Base-by-base conservation (phyloP, 1,140 invertebrate genomes). In the Neelides sp. region DNA sequence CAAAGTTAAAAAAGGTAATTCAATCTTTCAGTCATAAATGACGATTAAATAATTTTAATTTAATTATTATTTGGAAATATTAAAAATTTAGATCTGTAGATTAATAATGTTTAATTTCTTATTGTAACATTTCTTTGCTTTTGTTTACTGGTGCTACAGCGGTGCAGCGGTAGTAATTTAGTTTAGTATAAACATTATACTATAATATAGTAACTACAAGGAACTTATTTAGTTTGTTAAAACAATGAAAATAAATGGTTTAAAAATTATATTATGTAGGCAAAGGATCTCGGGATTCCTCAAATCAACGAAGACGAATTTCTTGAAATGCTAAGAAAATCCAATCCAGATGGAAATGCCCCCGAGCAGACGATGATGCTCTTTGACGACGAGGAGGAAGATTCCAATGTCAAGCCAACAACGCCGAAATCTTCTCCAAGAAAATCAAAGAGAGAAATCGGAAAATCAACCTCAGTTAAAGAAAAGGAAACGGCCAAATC, bases 251-350 rank as follows among this genome's bases (percentile, higher is more conserved):
- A n/a, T n/a, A n/a, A n/a, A n/a, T n/a, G n/a, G n/a, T n/a, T n/a
- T n/a, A n/a, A n/a, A n/a, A n/a, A n/a, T 51, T 39, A 22, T 43
- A 12, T 48, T 4, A 40, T 53, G n/a, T 45, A 50, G 41, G 54
- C 58, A 10, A 27, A 54, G 4, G 15, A 50, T 15, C 41, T 61
- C 2, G 50, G 54, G 15, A 43, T 58, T 26, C 49, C 52, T 63
- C 72, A 80, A 54, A 71, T 92, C 35, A 76, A 74, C 59, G 89
- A 93, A 71, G 85, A 93, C 71, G 82, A 80, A 20, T 75, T 94
- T 4, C 69, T 93, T 12, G 75, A 88, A 59, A 67, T 94, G 61
- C 85, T 94, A 48, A 68, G 74, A 26, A 75, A 73, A 4, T 48
- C 70, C 63, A 54, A 68, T 35, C 56, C 52, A 13, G 28, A 56